Evolutionary conservation across 2,888 invertebrate genomes (phyloP).

Genomic region (Lasioglossum calceatum): DNA sequence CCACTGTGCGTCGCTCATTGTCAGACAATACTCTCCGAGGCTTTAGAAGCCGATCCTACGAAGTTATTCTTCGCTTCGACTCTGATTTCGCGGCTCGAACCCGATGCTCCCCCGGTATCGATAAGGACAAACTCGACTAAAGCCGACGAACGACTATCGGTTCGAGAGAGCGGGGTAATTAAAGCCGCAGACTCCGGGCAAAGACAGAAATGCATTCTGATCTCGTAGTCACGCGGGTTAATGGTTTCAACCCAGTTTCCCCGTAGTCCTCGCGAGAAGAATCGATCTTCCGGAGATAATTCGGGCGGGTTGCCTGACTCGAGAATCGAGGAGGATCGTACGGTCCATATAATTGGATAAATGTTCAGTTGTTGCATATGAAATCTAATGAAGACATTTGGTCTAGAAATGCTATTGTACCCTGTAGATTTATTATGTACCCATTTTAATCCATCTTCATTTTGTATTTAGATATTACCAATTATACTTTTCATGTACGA

Average conservation of each 20-base stretch:
- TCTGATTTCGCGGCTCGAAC: background rate
- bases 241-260: slow-evolving; percentile 51
- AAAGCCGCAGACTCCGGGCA: background rate
- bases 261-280: slow-evolving; percentile 5
- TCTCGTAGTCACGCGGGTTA: slow-evolving; percentile 45
- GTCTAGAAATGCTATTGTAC: too few species aligned
- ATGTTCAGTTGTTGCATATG: too few species aligned
- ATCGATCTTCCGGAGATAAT: slow-evolving; percentile 24
- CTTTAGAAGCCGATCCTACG: background rate
- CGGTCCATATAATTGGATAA: too few species aligned
- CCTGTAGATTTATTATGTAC: too few species aligned
- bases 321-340: background rate
- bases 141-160: background rate
- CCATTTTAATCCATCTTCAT: too few species aligned
- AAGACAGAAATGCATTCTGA: slow-evolving; percentile 9
- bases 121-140: background rate
- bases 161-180: background rate
- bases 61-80: background rate
- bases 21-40: background rate
- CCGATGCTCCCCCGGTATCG: background rate
- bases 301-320: background rate
- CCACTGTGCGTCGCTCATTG: background rate
- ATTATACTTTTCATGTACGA: too few species aligned
- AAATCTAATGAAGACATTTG: too few species aligned
- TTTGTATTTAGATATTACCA: too few species aligned